Base-by-base conservation (phyloP, 64 coral and sea anemone genomes). In the Hydrozoanthus tunicans region DNA sequence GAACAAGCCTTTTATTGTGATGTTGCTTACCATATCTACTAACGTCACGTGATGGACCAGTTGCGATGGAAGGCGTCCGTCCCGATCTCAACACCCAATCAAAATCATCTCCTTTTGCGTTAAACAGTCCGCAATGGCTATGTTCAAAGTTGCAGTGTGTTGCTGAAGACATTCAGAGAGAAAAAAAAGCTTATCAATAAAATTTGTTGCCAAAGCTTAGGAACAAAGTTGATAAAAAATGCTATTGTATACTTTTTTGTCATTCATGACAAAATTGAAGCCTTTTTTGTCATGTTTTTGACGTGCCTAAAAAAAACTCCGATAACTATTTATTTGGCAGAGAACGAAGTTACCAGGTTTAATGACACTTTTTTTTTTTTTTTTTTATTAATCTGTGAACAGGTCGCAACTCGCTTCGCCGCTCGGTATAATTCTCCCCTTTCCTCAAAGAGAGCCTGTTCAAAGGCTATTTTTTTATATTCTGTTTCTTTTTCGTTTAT, bases 81-180 rank as follows among this genome's bases (percentile, higher is more conserved):
- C 81, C 81, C 13, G 81, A 64, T 69, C 43, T 24, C 25, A 85
- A 51, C 4, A 10, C 57, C 82, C 82, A 85, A 71, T 85, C 52
- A 51, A 85, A 85, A 58, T 71, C 53, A 7, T 85, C 82, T 56
- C 65, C 82, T 25, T 70, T 25, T 52, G 71, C 65, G 82, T 85
- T 85, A 14, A 23, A 23, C n/a, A 85, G 8, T 3, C 82, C 82
- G 13, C 82, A 85, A 17, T 71, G 55, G 10, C 65, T 70, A 14
- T 71, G 82, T 6, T 85, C 82, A 23, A 85, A 85, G 65, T 85
- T 58, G 54, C 82, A 85, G 65, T 85, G 65, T 51, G 65, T 85
- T 25, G n/a, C 82, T 85, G 52, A 85, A 53, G 6, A 56, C 11
- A 71, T 17, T 20, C 14, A 15, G 27, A 66, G 7, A 27, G 26